Conservation (phyloP, 92 coral and sea anemone genomes). For the Phymanthus crucifer region DNA sequence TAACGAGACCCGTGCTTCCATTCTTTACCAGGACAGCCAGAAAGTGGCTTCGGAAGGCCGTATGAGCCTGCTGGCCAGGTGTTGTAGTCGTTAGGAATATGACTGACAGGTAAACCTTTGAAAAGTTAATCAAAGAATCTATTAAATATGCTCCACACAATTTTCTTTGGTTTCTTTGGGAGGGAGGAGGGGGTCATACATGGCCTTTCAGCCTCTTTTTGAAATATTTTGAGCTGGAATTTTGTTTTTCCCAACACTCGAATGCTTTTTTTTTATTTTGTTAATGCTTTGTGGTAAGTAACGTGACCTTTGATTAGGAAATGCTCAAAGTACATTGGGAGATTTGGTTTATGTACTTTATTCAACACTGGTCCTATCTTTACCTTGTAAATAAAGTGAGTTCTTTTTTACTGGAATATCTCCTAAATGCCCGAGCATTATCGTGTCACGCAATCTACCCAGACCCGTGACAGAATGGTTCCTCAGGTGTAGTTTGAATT, state of each 20-base stretch:
- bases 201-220: too few species aligned
- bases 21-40: constrained; percentile 70
- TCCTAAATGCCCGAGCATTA: constrained; percentile 37
- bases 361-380: too few species aligned
- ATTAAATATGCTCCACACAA: too few species aligned
- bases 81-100: constrained; percentile 27
- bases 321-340: too few species aligned
- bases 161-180: too few species aligned
- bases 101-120: constrained; percentile 17
- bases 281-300: too few species aligned
- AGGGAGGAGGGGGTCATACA: too few species aligned
- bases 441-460: constrained; percentile 45
- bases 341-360: background rate
- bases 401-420: constrained; percentile 35
- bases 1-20: constrained; percentile 87
- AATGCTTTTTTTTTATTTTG: too few species aligned
- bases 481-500: constrained; percentile 54
- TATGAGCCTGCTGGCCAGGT: constrained; percentile 78
- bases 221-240: too few species aligned
- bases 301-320: too few species aligned
- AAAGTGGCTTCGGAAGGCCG: constrained; percentile 75
- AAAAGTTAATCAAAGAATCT: background rate
- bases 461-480: constrained; percentile 42
- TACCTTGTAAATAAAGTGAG: constrained; percentile 45
- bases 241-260: too few species aligned